These are phyloP conservation scores for Bombus waltoni DNA, from an alignment of 1,140 invertebrate genomes.

Conservation along the genomic window DNA sequence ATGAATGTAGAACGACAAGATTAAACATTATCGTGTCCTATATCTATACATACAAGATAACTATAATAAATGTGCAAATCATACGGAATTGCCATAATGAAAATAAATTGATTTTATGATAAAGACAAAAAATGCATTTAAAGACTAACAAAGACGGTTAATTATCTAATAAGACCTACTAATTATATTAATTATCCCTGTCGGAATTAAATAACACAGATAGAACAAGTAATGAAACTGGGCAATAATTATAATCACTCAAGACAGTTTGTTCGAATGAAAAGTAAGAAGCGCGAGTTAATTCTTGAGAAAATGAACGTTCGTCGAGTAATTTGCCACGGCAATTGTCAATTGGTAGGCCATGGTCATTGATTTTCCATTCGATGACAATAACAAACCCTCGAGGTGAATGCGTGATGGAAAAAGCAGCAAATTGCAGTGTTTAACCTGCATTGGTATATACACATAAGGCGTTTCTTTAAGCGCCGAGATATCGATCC, in stretches of 20 bases:
- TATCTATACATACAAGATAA: too few species aligned
- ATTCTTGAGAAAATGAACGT: background rate
- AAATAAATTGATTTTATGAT: background rate
- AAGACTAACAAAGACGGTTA: background rate
- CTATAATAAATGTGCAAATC: background rate
- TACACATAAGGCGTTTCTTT: background rate
- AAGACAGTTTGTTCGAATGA: background rate
- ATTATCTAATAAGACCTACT: too few species aligned
- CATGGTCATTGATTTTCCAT: background rate
- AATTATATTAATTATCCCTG: too few species aligned
- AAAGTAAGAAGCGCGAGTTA: background rate
- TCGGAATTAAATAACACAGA: background rate
- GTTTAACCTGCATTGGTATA: background rate
- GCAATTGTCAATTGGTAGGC: too few species aligned
- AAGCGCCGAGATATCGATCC: slow-evolving; percentile 45
- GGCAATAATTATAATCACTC: background rate
- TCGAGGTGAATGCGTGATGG: background rate
- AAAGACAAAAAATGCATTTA: background rate
- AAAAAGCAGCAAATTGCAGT: slow-evolving; percentile 15
- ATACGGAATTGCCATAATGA: background rate
- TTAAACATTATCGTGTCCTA: background rate
- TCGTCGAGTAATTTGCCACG: background rate
- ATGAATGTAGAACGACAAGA: background rate
- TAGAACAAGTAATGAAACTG: background rate
- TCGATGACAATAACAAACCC: background rate